Conservation (phyloP, 2,113 vertebrate species). For the Lophochroa leadbeateri region DNA sequence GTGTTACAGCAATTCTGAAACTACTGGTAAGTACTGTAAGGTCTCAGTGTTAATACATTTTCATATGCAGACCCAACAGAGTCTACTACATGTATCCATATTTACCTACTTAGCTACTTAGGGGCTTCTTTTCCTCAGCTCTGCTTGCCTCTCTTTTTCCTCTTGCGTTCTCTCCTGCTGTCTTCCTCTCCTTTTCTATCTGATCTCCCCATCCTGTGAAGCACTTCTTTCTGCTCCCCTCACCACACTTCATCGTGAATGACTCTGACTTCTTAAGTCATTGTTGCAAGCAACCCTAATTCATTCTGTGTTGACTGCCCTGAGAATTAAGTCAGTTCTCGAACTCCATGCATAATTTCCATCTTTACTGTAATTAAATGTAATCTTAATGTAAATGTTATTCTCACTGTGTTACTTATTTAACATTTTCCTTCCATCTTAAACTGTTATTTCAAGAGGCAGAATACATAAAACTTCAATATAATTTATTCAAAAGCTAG, state of each 20-base stretch:
- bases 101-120: not conserved
- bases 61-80: not conserved
- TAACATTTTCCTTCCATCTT: slow-evolving; percentile 8
- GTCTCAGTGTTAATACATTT: not conserved
- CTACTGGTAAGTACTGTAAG: not conserved
- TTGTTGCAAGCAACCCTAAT: not conserved
- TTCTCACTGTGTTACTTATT: not conserved
- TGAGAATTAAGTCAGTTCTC: not conserved
- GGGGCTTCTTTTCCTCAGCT: not conserved
- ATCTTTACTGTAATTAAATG: slow-evolving; percentile 41
- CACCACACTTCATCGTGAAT: not conserved
- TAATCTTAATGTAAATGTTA: slow-evolving; percentile 20
- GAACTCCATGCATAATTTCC: slow-evolving; percentile 27
- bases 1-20: not conserved
- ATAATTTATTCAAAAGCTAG: not conserved
- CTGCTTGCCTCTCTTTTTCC: not conserved
- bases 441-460: slow-evolving; percentile 7
- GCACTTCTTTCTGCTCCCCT: not conserved
- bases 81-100: not conserved
- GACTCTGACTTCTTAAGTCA: not conserved
- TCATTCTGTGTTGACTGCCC: not conserved
- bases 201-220: not conserved
- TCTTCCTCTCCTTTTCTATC: not conserved
- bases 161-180: not conserved
- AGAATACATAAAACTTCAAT: slow-evolving; percentile 27